Base-by-base conservation (phyloP, 2,797 vertebrate species). In the Eulemur mongoz region DNA sequence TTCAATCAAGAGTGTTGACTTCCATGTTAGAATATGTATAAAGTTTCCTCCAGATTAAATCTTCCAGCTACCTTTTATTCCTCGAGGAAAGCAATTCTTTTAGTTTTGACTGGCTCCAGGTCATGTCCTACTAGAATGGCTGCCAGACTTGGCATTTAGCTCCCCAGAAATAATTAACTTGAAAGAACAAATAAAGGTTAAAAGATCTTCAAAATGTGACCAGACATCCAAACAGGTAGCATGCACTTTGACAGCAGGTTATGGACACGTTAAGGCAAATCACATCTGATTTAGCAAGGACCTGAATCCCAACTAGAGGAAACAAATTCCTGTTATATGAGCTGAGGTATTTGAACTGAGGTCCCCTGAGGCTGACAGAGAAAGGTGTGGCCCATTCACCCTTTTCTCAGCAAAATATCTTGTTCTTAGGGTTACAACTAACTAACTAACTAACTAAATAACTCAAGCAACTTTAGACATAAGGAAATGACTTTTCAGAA, bases 101-200 rank as follows among this genome's bases (percentile, higher is more conserved):
- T 54, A 63, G 22, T 94, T 50, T 38, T 82, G 27, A 13, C 35
- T 75, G 72, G 52, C 59, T 91, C 43, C 67, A 91, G 89, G 95
- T 95, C 85, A 95, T 78, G 61, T 96, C 32, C 69, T 89, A 61
- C 63, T 61, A 76, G 50, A 93, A 91, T 38, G 75, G 15, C 30
- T 83, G 89, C 85, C 91, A 95, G n/a, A 80, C 69, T 94, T 87
- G 91, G 91, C 52, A 69, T 91, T 94, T 92, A 95, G 40, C 48
- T 91, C 45, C 40, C 69, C 79, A 94, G 73, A 94, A 96, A 96
- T 91, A 91, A 97, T 93, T 95, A 96, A 95, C 82, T 80, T 83
- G 91, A 93, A 80, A 91, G 63, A 95, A 91, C 93, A 96, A 96
- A 98, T 95, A 96, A 96, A 98, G 79, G 73, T 94, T 97, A 93